These are phyloP conservation scores for Heliconius hortense DNA, from an alignment of 2,888 invertebrate genomes.

Conservation along the genomic window DNA sequence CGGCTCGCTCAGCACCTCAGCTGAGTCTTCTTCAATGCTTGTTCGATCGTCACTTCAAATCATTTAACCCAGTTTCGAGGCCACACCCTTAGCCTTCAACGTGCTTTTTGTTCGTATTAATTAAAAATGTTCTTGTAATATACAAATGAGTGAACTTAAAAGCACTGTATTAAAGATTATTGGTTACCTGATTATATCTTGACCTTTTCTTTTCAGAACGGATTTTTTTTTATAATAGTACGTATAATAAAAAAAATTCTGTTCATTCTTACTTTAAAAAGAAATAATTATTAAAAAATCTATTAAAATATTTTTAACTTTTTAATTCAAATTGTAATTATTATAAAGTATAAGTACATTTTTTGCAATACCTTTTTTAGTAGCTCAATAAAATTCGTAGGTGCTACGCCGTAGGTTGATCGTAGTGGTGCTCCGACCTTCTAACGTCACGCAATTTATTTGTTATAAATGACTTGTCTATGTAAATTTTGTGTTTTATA, in stretches of 20 bases:
- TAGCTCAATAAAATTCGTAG: slow-evolving; percentile 30
- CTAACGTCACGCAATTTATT: slow-evolving; percentile 33
- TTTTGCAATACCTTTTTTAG: neutral
- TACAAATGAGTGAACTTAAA: neutral
- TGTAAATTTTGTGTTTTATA: slow-evolving; percentile 9
- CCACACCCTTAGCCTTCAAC: slow-evolving; percentile 32
- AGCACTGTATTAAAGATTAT: slow-evolving; percentile 12
- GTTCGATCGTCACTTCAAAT: slow-evolving; percentile 45
- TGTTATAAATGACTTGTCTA: slow-evolving; percentile 32
- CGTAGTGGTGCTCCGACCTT: slow-evolving; percentile 36
- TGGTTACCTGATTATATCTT: neutral
- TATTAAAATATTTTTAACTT: too few species aligned
- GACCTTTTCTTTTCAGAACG: neutral
- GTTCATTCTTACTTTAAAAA: too few species aligned
- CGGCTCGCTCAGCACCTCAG: slow-evolving; percentile 43
- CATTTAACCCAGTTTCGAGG: slow-evolving; percentile 44
- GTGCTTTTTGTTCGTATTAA: slow-evolving; percentile 33
- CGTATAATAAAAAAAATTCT: neutral
- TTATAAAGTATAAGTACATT: neutral
- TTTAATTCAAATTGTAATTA: neutral
- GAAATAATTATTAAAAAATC: too few species aligned
- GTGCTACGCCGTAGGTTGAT: slow-evolving; percentile 30
- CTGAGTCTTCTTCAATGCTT: slow-evolving; percentile 39
- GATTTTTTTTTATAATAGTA: too few species aligned
- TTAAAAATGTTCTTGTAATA: slow-evolving; percentile 26